These are phyloP conservation scores for Caenorhabditis japonica DNA, from an alignment of 2,888 invertebrate genomes.

Conservation along the genomic window DNA sequence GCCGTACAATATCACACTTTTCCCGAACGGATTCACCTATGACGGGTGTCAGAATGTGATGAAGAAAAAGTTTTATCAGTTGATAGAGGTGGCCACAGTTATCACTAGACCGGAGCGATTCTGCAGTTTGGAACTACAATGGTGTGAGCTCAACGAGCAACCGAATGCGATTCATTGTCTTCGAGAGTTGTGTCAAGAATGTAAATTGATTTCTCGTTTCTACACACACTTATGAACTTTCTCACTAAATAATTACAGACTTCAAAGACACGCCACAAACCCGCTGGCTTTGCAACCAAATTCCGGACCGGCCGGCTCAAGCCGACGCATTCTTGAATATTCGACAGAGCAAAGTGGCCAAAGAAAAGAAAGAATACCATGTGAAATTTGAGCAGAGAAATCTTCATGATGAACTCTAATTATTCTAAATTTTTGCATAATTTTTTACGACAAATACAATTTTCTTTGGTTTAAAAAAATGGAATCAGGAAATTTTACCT, in stretches of 20 bases:
- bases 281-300: slow-evolving; percentile 55
- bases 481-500: too few relatives aligned
- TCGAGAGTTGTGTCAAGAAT: slow-evolving; percentile 61
- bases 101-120: slow-evolving; percentile 57
- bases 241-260: slow-evolving; percentile 38
- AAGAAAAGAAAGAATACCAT: slow-evolving; percentile 54
- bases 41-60: slow-evolving; percentile 57
- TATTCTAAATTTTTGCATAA: slow-evolving; percentile 1
- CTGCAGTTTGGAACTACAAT: slow-evolving; percentile 60
- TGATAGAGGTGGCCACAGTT: slow-evolving; percentile 47
- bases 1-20: slow-evolving; percentile 29
- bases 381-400: slow-evolving; percentile 37
- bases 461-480: too few relatives aligned
- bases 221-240: not conserved
- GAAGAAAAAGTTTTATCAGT: slow-evolving; percentile 36
- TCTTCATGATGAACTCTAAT: slow-evolving; percentile 46
- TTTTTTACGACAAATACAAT: slow-evolving; percentile 11
- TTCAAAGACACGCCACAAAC: slow-evolving; percentile 52
- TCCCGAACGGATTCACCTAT: slow-evolving; percentile 55
- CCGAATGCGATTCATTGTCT: slow-evolving; percentile 66
- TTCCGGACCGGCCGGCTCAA: slow-evolving; percentile 50
- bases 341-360: slow-evolving; percentile 48
- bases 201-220: too few relatives aligned
- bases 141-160: slow-evolving; percentile 66
- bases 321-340: slow-evolving; percentile 61